Evolutionary conservation across 2,888 invertebrate species (phyloP).

Genomic region (Chloroclysta siterata): DNA sequence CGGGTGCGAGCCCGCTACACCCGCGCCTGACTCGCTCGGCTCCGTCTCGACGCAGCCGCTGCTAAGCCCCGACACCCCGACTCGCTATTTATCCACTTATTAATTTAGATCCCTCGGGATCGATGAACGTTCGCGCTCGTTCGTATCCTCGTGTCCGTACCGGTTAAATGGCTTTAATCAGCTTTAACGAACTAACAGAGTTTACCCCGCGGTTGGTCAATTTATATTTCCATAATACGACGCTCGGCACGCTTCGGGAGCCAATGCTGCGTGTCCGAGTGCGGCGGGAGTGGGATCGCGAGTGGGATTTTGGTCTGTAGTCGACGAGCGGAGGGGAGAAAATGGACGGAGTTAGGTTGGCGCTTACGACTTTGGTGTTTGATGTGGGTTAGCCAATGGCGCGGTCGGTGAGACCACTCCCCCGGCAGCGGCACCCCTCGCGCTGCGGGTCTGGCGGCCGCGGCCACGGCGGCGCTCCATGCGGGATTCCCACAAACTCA

Average conservation of each 20-base stretch:
- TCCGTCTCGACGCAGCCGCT: conserved; percentile 71
- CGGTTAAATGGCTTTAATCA: conserved; percentile 86
- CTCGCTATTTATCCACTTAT: conserved; percentile 63
- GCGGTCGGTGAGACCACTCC: conserved; percentile 56
- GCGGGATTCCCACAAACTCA: conserved; percentile 82
- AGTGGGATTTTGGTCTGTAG: conserved; percentile 65
- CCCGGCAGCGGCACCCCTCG: conserved; percentile 29
- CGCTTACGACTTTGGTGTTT: conserved; percentile 61
- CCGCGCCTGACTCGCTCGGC: conserved; percentile 76
- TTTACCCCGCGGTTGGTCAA: conserved; percentile 84
- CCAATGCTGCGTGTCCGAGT: conserved; percentile 68
- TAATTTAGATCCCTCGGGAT: conserved; percentile 79
- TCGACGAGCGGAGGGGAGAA: conserved; percentile 55
- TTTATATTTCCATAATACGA: conserved; percentile 84
- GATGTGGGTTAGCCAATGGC: conserved; percentile 59
- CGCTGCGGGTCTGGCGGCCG: conserved; percentile 37
- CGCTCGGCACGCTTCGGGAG: conserved; percentile 54
- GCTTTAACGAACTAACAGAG: conserved; percentile 85
- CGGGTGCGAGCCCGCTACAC: conserved; percentile 80
- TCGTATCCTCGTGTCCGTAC: conserved; percentile 79
- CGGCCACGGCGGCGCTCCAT: conserved; percentile 48
- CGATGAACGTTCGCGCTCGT: conserved; percentile 79
- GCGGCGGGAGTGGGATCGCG: conserved; percentile 43
- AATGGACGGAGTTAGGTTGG: conserved; percentile 57
- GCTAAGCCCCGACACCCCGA: conserved; percentile 50